These are phyloP conservation scores for Sparus aurata DNA, from an alignment of 2,797 vertebrate genomes.

Conservation along the genomic window DNA sequence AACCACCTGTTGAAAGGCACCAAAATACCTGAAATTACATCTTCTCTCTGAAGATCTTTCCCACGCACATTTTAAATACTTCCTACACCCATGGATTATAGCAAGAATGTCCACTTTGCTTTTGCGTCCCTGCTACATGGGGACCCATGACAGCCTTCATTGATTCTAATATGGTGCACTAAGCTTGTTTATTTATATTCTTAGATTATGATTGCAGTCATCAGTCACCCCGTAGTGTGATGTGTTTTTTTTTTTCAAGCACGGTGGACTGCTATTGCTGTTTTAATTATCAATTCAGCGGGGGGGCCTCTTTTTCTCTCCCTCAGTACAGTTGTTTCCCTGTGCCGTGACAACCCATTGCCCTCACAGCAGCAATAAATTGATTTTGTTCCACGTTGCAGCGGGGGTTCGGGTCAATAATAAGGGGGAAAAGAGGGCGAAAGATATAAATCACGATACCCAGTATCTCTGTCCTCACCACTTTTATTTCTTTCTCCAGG, in stretches of 20 bases:
- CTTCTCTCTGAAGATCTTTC: not conserved
- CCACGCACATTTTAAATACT: not conserved
- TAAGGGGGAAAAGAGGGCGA: not conserved
- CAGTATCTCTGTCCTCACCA: not conserved
- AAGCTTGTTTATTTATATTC: slow-evolving; percentile 62
- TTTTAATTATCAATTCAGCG: slow-evolving; percentile 63
- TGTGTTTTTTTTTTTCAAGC: slow-evolving; percentile 15
- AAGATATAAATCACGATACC: slow-evolving; percentile 37
- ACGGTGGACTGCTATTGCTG: slow-evolving; percentile 36
- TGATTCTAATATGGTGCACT: slow-evolving; percentile 30
- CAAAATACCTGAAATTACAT: too few species aligned
- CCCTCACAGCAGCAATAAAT: slow-evolving; percentile 67
- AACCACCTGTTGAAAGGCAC: too few species aligned
- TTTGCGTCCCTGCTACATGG: not conserved
- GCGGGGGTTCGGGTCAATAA: slow-evolving; percentile 44
- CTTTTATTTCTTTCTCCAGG: not conserved
- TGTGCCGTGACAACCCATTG: slow-evolving; percentile 58
- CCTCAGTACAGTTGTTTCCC: slow-evolving; percentile 39
- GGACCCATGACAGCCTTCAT: not conserved
- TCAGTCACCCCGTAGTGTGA: slow-evolving; percentile 50
- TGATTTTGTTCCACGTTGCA: slow-evolving; percentile 60
- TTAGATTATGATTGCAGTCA: slow-evolving; percentile 51
- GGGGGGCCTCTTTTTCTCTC: slow-evolving; percentile 35
- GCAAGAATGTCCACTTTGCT: slow-evolving; percentile 21
- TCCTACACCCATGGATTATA: slow-evolving; percentile 12